Evolutionary conservation across 2,797 vertebrate species (phyloP).

Genomic region (Prunella strophiata): DNA sequence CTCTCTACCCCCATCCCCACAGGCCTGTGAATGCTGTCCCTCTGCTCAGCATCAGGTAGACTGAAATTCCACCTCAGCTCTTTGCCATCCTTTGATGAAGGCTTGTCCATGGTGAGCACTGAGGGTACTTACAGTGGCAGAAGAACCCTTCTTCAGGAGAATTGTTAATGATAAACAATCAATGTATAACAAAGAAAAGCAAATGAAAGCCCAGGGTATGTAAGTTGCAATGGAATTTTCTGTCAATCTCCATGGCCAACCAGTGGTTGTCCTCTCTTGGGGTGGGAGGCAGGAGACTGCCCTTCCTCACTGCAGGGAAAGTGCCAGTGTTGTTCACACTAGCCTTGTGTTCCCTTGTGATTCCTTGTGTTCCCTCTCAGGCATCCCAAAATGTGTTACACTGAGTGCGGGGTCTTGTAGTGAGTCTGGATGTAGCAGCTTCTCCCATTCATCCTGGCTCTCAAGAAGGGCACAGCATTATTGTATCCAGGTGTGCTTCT

Average conservation of each 20-base stretch:
- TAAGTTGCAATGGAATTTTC: background rate
- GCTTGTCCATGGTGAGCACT: background rate
- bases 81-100: background rate
- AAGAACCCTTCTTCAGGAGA: background rate
- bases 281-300: background rate
- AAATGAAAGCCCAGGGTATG: background rate
- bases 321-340: fast-evolving
- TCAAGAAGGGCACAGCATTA: background rate
- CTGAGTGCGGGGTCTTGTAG: background rate
- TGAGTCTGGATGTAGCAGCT: background rate
- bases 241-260: background rate
- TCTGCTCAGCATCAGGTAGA: background rate
- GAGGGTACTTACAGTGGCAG: background rate
- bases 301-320: background rate
- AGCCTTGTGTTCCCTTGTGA: background rate
- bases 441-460: fast-evolving
- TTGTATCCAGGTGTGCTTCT: background rate
- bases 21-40: fast-evolving
- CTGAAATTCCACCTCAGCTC: background rate
- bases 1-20: fast-evolving
- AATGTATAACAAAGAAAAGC: background rate
- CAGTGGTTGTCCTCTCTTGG: background rate
- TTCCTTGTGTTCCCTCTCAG: background rate
- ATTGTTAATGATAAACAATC: background rate
- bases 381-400: fast-evolving